Evolutionary conservation across 2,113 vertebrate genomes (phyloP), one percentile per base, ranked within the genome.

Genomic region (Astur gentilis): DNA sequence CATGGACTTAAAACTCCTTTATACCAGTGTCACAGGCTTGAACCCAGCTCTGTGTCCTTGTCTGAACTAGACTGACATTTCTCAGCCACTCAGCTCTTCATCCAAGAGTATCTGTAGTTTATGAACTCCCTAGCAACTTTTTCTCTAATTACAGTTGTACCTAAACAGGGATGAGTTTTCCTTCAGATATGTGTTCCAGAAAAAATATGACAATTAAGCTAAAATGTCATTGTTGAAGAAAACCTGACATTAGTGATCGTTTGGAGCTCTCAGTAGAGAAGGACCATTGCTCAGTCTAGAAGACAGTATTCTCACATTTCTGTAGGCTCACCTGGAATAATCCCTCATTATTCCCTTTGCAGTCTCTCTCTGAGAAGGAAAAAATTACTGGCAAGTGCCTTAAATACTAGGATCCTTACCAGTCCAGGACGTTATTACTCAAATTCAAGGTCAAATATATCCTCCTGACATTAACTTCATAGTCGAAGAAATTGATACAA

Each of bases 401-500:
- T 75, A 91, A 81, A 93, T n/a, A 72, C 11, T 55, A 13, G 21
- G 18, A 66, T 76, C 32, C 32, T 62, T 69, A 44, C 31, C 50
- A 83, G n/a, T 65, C n/a, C 61, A 78, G 40, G 49, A 52, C 13
- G 83, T 73, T 40, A 81, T 91, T 58, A 73, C 25, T 80, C 47
- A 87, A 82, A 87, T 83, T 89, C 79, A 89, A 94, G 49, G 60
- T 96, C 87, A 49, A 94, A 94, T 91, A 80, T 91, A 96, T 32
- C 70, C 44, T 93, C 89, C 93, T 86, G 57, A 96, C 64, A 44
- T 70, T 47, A 87, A 69, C 71, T 88, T 96, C 73, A 80, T 49
- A 87, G 34, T 32, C 96, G 69, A 95, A 95, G 62, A 93, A 94
- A 96, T 69, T 12, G 42, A 69, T 95, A 82, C 64, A 10, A 85